A percentile compares a stretch with the other conserved stretches of the same genome.
Evolutionary conservation across 2,113 vertebrate genomes (phyloP).

Genomic region (Aspidoscelis tigris): DNA sequence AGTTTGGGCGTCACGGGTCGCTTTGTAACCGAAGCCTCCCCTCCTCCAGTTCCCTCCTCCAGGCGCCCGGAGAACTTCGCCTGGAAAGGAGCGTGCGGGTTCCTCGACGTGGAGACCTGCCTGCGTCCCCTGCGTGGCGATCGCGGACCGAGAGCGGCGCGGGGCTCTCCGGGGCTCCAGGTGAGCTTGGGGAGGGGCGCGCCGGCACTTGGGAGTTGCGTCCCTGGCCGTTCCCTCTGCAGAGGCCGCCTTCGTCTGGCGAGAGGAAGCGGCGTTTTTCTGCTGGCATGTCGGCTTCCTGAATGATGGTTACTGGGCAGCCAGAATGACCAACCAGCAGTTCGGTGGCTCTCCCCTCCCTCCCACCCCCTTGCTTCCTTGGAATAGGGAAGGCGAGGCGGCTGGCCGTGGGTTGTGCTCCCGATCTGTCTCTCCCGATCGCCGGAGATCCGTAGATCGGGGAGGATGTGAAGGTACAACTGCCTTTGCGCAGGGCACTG

Average conservation of each 20-base stretch:
- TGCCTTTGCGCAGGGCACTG: background rate
- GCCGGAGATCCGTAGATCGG: background rate
- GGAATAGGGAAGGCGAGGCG: background rate
- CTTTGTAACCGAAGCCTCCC: background rate
- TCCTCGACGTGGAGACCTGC: background rate
- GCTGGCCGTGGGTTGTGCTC: background rate
- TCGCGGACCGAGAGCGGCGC: background rate
- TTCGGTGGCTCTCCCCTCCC: background rate
- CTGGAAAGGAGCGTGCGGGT: background rate
- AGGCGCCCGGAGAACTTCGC: constrained; percentile 13
- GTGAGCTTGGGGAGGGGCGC: background rate
- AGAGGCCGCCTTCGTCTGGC: background rate
- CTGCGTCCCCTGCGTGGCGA: background rate
- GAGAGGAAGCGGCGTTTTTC: constrained; percentile 11
- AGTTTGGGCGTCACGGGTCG: background rate
- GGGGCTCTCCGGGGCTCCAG: too few species aligned
- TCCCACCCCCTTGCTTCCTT: background rate
- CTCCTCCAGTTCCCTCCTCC: background rate
- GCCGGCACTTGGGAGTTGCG: too few species aligned
- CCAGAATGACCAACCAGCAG: background rate
- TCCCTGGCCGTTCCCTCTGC: background rate
- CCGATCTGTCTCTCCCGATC: background rate
- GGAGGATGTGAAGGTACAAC: background rate
- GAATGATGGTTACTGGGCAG: background rate
- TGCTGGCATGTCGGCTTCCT: constrained; percentile 21